Evolutionary conservation across 2,888 invertebrate species (phyloP), one percentile per base, ranked within the genome.

Genomic region (Lissonota sp.): DNA sequence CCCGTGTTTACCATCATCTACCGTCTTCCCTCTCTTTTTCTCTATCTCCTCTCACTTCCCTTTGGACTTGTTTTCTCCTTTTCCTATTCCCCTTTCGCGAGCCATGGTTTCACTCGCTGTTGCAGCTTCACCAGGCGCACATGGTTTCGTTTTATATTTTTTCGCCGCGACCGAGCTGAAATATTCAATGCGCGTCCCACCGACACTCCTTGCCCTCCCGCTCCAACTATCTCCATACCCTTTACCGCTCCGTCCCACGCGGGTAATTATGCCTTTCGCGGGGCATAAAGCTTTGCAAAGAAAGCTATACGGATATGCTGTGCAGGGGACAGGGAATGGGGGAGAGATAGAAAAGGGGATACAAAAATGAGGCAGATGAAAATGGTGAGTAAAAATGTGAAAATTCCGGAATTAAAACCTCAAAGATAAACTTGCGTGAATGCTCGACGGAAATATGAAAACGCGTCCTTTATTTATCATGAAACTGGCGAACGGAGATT

Each of bases 231-330:
- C 83, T 85, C 83, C 44, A 10, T 10, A 6, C 44, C 44, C 44
- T 10, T 44, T 44, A 6, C 37, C 84, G 71, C 57, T 46, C 64
- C 67, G 67, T 80, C 84, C 86, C 85, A 85, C 83, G 86, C 84
- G 86, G 88, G 87, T 90, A 90, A 90, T 90, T 90, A 90, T 90
- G 85, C 88, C 85, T 84, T 85, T 87, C 87, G 83, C 76, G 80
- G 80, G 79, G 82, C 80, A 83, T 78, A 80, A 83, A 79, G 81
- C 82, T 79, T 74, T 75, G 73, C 75, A 71, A 71, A 79, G 82
- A 66, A 69, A 67, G 74, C 70, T 66, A n/a, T n/a, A 57, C 55
- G 42, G 44, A 57, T 75, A 70, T 74, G 60, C 73, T 16, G 51
- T 46, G 16, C 49, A 46, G 67, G 16, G 58, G 10, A 46, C 55